These are phyloP conservation scores for Aphaenogaster rudis DNA, from an alignment of 1,140 invertebrate species.

Conservation along the genomic window DNA sequence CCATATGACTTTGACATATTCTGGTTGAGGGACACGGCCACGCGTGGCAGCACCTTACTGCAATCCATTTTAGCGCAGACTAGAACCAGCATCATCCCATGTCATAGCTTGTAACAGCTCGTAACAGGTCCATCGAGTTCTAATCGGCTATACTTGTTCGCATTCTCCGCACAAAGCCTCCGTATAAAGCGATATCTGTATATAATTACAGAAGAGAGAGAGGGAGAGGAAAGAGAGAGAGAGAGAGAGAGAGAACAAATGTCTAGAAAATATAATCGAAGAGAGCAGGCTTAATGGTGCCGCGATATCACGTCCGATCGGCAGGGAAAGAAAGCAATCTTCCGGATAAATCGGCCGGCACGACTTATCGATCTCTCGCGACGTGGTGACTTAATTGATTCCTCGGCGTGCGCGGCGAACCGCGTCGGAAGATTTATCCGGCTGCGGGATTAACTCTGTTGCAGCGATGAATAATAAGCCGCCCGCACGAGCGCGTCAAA, in stretches of 20 bases:
- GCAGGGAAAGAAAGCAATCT: conserved; percentile 19
- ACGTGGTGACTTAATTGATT: conserved; percentile 50
- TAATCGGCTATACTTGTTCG: background rate
- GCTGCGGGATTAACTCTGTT: conserved; percentile 32
- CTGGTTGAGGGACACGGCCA: conserved; percentile 5
- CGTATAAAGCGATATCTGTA: background rate
- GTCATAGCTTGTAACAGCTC: background rate
- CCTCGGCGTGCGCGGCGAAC: conserved; percentile 5
- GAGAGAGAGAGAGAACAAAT: background rate
- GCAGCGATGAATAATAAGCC: conserved; percentile 43
- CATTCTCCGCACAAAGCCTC: background rate
- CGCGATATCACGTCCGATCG: background rate
- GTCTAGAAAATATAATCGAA: background rate
- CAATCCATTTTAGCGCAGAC: conserved; percentile 21
- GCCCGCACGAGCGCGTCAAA: background rate
- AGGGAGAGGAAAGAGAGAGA: background rate
- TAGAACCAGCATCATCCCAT: conserved; percentile 18
- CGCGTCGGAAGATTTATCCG: conserved; percentile 43
- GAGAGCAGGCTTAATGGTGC: background rate
- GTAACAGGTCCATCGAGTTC: background rate
- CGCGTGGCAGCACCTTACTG: conserved; percentile 42
- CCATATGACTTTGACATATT: conserved; percentile 43
- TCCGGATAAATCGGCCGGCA: conserved; percentile 10
- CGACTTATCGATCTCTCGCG: conserved; percentile 29
- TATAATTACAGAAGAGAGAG: background rate